Evolutionary conservation across 2,113 vertebrate genomes (phyloP).

Genomic region (Rhinolophus sinicus): DNA sequence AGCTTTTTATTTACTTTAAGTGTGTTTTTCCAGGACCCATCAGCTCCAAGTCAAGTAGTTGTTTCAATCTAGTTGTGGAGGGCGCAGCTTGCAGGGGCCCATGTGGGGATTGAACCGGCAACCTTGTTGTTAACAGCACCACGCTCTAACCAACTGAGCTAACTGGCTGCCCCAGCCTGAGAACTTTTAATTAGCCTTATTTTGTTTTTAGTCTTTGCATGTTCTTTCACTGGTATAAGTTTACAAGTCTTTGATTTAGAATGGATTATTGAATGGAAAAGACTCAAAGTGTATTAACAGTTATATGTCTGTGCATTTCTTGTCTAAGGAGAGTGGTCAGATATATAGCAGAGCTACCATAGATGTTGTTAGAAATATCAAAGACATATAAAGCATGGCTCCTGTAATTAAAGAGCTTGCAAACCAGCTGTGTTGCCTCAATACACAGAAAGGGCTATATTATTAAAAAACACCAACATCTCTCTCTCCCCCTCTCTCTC

Average conservation of each 20-base stretch:
- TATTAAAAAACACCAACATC: background rate
- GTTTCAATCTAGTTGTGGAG: no score
- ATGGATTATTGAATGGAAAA: background rate
- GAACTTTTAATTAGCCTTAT: background rate
- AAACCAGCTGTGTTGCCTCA: background rate
- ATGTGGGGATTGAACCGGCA: no score
- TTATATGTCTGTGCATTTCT: background rate
- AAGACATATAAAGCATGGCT: background rate
- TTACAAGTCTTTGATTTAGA: background rate
- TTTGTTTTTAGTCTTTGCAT: background rate
- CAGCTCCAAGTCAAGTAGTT: no score
- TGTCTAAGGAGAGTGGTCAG: background rate
- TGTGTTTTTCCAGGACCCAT: no score
- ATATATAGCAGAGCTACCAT: background rate
- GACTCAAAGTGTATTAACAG: background rate
- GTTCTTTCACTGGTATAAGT: background rate
- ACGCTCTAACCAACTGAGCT: no score
- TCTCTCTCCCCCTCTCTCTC: background rate
- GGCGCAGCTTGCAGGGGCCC: no score
- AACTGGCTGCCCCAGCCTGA: no score
- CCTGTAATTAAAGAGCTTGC: background rate
- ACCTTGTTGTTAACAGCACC: no score
- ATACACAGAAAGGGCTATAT: background rate
- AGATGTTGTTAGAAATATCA: background rate
- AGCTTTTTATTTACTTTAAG: no score